phyloP scores from a whole-genome alignment of 2,888 invertebrate species.

The Idaea dimidiata region DNA sequence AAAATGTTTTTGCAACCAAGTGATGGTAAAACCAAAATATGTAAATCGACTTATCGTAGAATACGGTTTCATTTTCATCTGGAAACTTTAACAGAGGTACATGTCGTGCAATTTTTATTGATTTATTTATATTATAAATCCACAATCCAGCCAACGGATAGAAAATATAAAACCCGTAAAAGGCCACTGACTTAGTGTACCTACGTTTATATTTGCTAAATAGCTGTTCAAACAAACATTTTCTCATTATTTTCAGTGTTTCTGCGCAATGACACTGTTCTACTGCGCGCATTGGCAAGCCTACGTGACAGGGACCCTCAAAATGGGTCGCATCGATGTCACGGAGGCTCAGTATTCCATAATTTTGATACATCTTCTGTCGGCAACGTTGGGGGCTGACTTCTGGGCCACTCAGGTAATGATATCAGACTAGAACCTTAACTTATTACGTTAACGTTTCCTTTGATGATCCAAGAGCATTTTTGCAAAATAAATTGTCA shows the following conservation, averaged over 20 bases:
- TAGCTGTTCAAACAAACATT: not conserved
- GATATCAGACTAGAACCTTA: constrained; percentile 31
- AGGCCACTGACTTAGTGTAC: too few species aligned
- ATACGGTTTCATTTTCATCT: too few species aligned
- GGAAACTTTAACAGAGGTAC: too few species aligned
- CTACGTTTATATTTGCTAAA: not conserved
- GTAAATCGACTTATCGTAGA: too few species aligned
- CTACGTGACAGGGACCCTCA: constrained; percentile 96
- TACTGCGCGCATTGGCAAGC: constrained; percentile 99
- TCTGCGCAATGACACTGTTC: constrained; percentile 96
- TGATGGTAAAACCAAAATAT: too few species aligned
- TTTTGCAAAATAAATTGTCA: not conserved
- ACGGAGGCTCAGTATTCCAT: constrained; percentile 98
- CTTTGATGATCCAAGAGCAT: not conserved
- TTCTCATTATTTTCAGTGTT: constrained; percentile 83
- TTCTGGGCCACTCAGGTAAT: constrained; percentile 88
- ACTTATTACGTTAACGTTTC: not conserved
- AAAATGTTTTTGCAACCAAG: too few species aligned
- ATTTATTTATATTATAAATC: too few species aligned
- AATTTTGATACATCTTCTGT: constrained; percentile 92
- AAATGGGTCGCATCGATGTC: constrained; percentile 96
- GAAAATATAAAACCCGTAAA: too few species aligned
- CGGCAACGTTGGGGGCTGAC: constrained; percentile 91
- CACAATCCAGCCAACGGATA: too few species aligned
- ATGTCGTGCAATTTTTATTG: too few species aligned